Percentiles rank a stretch among this genome's conserved stretches.
These are phyloP conservation scores for Elanoides forficatus DNA, from an alignment of 2,113 vertebrate genomes.

Conservation along the genomic window DNA sequence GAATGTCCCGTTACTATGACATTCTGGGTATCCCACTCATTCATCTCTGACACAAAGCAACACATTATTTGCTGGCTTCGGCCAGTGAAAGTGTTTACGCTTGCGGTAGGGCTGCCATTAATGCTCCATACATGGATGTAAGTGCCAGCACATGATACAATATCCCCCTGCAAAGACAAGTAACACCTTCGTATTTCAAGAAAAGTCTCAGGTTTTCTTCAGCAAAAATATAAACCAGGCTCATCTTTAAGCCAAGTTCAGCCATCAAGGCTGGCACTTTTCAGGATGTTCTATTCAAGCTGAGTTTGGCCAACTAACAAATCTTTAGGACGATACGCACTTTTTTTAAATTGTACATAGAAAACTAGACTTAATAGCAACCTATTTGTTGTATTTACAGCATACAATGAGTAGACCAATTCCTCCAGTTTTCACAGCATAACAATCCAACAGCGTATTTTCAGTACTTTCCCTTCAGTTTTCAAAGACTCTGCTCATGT, in stretches of 20 bases:
- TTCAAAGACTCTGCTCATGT: neutral
- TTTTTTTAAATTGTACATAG: neutral
- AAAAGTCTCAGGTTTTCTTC: neutral
- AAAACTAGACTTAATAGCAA: neutral
- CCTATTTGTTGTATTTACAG: neutral
- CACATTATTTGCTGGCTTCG: conserved; percentile 95
- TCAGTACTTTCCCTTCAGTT: neutral
- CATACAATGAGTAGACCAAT: neutral
- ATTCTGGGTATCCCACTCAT: conserved; percentile 98
- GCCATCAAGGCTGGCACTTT: neutral
- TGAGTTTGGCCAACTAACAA: neutral
- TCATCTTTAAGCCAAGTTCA: neutral
- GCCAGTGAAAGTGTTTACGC: conserved; percentile 95
- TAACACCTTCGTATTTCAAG: neutral
- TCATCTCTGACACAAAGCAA: conserved; percentile 97
- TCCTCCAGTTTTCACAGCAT: neutral
- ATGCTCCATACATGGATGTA: conserved; percentile 98
- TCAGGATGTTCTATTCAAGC: neutral
- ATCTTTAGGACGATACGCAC: rapidly evolving
- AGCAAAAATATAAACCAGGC: neutral
- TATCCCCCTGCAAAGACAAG: conserved; percentile 83
- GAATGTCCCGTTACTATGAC: conserved; percentile 97
- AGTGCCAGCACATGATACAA: conserved; percentile 93
- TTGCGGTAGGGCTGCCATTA: conserved; percentile 92
- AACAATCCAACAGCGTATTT: neutral